Conservation (phyloP, 1,140 invertebrate species). For the Periplaneta americana region DNA sequence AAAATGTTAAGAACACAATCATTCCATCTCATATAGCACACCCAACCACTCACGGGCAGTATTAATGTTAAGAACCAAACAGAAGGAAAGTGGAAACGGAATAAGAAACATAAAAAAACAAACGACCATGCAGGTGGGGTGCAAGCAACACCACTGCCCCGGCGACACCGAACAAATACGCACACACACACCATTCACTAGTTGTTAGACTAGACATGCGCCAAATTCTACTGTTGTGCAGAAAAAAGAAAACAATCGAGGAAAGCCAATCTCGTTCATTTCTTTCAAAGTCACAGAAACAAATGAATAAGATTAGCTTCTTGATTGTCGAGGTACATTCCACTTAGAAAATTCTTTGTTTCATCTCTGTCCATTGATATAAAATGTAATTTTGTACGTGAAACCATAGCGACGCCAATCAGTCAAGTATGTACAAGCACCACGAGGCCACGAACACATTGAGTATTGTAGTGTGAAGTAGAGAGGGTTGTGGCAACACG, state of each 20-base stretch:
- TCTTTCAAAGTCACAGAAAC: background rate
- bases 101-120: background rate
- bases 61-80: background rate
- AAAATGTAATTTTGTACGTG: background rate
- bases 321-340: constrained; percentile 12
- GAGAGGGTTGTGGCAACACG: background rate
- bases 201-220: background rate
- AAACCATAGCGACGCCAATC: background rate
- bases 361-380: constrained; percentile 20
- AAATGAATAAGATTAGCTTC: constrained; percentile 9
- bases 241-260: no score
- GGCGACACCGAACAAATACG: background rate
- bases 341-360: constrained; percentile 41
- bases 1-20: background rate
- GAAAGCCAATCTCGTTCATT: background rate
- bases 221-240: background rate
- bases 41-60: background rate
- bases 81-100: background rate
- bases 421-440: background rate
- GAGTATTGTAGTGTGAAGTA: background rate
- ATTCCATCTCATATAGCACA: background rate
- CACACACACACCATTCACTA: background rate
- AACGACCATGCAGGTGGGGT: background rate
- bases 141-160: background rate
- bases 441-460: background rate